These are phyloP conservation scores for Ammodramus savannarum DNA, from an alignment of 2,113 vertebrate genomes.

Conservation along the genomic window DNA sequence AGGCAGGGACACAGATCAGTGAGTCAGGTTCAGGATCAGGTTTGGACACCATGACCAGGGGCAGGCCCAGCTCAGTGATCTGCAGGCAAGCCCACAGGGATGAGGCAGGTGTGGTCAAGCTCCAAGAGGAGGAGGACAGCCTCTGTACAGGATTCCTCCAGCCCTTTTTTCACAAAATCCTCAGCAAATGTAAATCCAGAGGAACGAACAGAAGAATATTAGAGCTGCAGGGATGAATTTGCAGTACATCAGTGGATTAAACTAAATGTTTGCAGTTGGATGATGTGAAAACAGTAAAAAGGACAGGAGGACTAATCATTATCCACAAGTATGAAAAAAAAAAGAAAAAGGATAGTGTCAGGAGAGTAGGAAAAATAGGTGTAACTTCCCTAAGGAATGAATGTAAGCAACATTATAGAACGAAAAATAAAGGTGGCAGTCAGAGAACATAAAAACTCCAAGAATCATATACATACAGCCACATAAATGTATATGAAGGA, in stretches of 20 bases:
- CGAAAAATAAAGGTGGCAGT: neutral
- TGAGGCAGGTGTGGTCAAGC: neutral
- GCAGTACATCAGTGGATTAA: neutral
- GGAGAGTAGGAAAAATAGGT: neutral
- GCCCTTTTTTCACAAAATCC: neutral
- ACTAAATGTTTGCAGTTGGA: neutral
- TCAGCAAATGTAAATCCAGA: neutral
- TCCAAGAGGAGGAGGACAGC: neutral
- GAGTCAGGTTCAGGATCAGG: neutral
- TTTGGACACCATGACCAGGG: neutral
- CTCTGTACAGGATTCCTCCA: neutral
- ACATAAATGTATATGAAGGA: neutral
- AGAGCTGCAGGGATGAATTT: neutral
- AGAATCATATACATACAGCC: neutral
- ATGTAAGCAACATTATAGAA: neutral
- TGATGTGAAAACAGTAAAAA: neutral
- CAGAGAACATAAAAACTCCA: neutral
- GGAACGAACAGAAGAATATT: neutral
- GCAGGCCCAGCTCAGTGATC: neutral
- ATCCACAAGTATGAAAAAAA: neutral
- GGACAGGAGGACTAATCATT: neutral
- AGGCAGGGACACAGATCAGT: neutral
- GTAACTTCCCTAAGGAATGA: neutral
- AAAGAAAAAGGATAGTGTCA: fast-evolving
- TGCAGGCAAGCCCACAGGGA: neutral